Base-by-base conservation (phyloP, 2,888 invertebrate genomes). In the Drosophila incognita region DNA sequence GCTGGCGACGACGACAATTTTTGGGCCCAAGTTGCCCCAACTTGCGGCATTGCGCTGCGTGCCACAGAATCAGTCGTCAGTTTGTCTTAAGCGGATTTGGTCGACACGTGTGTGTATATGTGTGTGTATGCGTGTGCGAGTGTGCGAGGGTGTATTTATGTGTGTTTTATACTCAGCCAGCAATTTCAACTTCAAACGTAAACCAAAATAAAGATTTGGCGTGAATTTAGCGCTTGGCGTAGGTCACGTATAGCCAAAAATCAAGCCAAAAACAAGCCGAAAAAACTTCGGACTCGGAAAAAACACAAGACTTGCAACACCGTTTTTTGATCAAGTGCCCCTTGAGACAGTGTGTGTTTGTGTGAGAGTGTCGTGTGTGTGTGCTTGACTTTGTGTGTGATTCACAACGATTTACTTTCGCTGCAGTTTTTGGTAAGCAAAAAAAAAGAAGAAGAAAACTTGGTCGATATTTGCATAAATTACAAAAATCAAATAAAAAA, bases 51-150 rank as follows among this genome's bases (percentile, higher is more conserved):
- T 57, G 79, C 74, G 69, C 56, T 61, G 79, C 73, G 70, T 79
- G 79, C 66, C 81, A 76, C 82, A 81, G 87, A 87, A 87, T 90
- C 87, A 90, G 91, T 90, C 90, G 91, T 90, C 82, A 85, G 89
- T 91, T 84, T 88, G 87, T 87, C 87, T 84, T 87, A 90, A 91
- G 87, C 89, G 87, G 83, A 86, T 90, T 87, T 82, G 88, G 91
- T 84, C 85, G 88, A 78, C 85, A 78, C 82, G 83, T 81, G 82
- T 62, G 65, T 82, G 69, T 75, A 51, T 70, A 63, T 70, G 70
- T 62, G 65, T 82, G 69, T 75, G 49, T 70, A 63, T 70, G 70
- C 69, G 31, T 51, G 52, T 52, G 63, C 58, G 51, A 56, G 38
- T 71, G 51, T 69, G 31, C 65, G 29, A 68, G 21, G 18, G 6